These are phyloP conservation scores for Tuberolachnus salignus DNA, from an alignment of 2,888 invertebrate species.

Conservation along the genomic window DNA sequence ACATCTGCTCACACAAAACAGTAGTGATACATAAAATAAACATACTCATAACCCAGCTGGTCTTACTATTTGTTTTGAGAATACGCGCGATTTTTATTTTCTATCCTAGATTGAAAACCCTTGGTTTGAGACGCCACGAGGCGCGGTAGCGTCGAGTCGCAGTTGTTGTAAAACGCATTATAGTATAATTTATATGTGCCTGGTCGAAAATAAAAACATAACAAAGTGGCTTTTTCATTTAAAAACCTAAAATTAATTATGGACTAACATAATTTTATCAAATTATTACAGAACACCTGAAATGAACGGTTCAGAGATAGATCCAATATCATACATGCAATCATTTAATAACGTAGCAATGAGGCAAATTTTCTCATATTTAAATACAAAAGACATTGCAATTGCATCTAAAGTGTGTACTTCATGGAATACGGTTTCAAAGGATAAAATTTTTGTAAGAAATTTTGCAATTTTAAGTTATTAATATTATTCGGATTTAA, in stretches of 20 bases:
- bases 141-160: not conserved
- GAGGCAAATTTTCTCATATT: conserved; percentile 77
- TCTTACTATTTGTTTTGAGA: not conserved
- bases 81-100: too few species aligned
- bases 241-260: not conserved
- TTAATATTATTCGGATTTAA: too few species aligned
- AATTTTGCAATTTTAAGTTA: not conserved
- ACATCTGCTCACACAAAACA: not conserved
- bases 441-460: conserved; percentile 69
- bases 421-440: conserved; percentile 76
- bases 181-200: conserved; percentile 47
- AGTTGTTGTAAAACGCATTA: conserved; percentile 20
- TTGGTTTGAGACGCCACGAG: conserved; percentile 15
- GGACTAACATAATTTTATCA: not conserved
- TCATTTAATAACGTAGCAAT: conserved; percentile 59
- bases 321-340: not conserved
- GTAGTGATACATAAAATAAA: not conserved
- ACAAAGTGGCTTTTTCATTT: not conserved
- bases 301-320: conserved; percentile 21
- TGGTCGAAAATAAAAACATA: conserved; percentile 45
- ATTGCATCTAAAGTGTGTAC: conserved; percentile 79
- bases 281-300: conserved; percentile 26
- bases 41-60: conserved; percentile 6
- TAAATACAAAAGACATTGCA: conserved; percentile 79
- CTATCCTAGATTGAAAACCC: not conserved